Percentiles rank a stretch among this genome's conserved stretches.
phyloP scores from a whole-genome alignment of 2,113 vertebrate species.

The Halcyon senegalensis region DNA sequence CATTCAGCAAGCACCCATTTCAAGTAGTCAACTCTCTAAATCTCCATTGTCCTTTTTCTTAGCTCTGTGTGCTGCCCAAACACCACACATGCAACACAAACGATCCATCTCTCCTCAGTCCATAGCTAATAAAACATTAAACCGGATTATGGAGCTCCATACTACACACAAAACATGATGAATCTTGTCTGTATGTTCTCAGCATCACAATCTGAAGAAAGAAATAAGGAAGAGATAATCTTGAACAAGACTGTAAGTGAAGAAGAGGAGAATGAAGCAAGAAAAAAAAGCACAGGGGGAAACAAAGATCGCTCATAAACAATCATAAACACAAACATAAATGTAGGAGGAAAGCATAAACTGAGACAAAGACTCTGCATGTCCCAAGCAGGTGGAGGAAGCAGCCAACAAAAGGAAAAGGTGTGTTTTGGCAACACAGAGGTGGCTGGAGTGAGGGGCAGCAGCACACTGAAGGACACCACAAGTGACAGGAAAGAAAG shows the following conservation, averaged over 20 bases:
- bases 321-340: too few species aligned
- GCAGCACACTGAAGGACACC: background rate
- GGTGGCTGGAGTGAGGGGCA: background rate
- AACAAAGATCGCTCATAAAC: background rate
- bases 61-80: background rate
- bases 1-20: accelerated
- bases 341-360: background rate
- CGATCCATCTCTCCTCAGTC: background rate
- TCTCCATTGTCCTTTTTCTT: background rate
- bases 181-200: background rate
- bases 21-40: background rate
- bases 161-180: background rate
- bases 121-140: background rate
- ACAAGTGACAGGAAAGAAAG: background rate
- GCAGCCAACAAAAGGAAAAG: background rate
- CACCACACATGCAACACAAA: background rate
- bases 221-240: background rate
- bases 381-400: background rate
- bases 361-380: background rate
- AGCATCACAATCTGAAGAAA: background rate
- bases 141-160: background rate
- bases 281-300: background rate
- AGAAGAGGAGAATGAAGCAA: background rate
- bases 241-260: background rate
- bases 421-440: background rate